Conservation (phyloP, 2,113 vertebrate species). For the Meriones unguiculatus region DNA sequence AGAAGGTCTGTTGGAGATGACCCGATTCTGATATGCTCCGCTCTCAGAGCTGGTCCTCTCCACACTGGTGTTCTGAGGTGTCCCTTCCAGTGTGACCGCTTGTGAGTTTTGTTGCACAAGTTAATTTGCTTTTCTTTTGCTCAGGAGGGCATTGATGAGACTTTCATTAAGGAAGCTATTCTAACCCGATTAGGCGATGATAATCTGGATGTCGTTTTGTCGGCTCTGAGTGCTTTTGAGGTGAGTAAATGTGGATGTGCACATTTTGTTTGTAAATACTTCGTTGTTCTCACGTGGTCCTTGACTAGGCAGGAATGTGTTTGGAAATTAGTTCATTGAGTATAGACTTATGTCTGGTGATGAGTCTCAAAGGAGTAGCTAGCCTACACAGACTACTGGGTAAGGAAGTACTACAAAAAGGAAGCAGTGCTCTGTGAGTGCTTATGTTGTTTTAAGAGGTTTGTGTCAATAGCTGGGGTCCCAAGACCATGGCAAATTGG, state of each 20-base stretch:
- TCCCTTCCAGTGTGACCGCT: neutral
- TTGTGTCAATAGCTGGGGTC: neutral
- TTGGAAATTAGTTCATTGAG: slow-evolving; percentile 29
- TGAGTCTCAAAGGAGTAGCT: neutral
- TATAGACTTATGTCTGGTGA: neutral
- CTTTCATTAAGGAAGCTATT: slow-evolving; percentile 93
- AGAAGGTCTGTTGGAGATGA: neutral
- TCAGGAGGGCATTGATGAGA: slow-evolving; percentile 91
- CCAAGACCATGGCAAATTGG: neutral
- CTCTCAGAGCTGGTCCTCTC: neutral
- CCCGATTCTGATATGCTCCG: neutral
- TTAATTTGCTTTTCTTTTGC: slow-evolving; percentile 43
- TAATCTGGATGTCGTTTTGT: slow-evolving; percentile 89
- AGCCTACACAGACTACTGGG: neutral
- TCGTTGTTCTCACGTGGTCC: neutral
- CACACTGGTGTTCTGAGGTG: neutral
- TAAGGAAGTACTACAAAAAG: neutral
- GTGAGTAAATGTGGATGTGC: slow-evolving; percentile 80
- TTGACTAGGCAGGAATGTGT: neutral
- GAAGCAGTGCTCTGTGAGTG: neutral
- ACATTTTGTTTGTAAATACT: neutral
- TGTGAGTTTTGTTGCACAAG: neutral
- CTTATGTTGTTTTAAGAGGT: neutral
- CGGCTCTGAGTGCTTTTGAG: slow-evolving; percentile 90
- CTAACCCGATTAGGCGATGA: slow-evolving; percentile 93